Percentiles rank a stretch among this genome's conserved stretches.
Conservation (phyloP, 2,797 vertebrate species). For the Bufotes viridis region DNA sequence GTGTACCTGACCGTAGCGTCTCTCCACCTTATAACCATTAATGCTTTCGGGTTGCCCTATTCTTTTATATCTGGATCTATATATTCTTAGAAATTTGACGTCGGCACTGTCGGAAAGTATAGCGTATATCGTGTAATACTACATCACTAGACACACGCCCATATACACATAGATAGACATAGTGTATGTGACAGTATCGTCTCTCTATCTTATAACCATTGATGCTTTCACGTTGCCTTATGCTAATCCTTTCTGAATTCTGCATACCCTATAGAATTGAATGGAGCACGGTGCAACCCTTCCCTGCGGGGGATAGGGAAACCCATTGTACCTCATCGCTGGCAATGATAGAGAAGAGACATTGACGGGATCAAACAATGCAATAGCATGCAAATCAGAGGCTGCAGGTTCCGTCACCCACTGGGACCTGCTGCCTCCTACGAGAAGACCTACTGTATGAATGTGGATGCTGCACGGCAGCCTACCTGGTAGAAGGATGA, state of each 20-base stretch:
- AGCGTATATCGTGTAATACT: neutral
- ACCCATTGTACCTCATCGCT: neutral
- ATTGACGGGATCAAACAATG: conserved; percentile 25
- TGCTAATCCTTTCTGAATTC: neutral
- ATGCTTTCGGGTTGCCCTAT: neutral
- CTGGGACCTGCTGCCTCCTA: neutral
- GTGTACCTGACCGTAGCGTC: neutral
- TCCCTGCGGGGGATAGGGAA: neutral
- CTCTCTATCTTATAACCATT: neutral
- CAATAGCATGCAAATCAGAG: conserved; percentile 40
- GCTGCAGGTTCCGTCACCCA: neutral
- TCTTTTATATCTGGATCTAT: too few species aligned
- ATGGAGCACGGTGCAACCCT: neutral
- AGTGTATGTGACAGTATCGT: too few species aligned
- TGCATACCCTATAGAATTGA: neutral
- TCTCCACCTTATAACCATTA: neutral
- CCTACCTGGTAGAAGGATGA: conserved; percentile 47
- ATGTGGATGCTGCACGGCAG: neutral
- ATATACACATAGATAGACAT: neutral
- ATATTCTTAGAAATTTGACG: too few species aligned
- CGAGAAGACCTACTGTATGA: neutral
- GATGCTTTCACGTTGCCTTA: neutral
- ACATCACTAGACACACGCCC: neutral
- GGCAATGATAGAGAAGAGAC: neutral
- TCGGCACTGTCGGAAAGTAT: neutral